phyloP scores from a whole-genome alignment of 2,888 invertebrate genomes.

The Exocentrus adspersus region DNA sequence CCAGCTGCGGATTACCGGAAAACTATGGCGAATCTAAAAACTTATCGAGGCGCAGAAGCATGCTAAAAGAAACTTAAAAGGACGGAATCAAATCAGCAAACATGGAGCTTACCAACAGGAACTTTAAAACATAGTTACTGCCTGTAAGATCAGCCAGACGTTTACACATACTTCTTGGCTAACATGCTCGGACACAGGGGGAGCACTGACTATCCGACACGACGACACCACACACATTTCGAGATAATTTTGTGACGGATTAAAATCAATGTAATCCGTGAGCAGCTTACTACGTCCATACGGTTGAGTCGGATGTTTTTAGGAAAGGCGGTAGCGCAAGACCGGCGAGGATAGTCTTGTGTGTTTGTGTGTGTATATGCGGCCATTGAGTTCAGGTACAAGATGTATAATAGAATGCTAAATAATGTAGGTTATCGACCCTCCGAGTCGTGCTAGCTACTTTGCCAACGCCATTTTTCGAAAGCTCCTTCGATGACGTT shows the following conservation, averaged over 20 bases:
- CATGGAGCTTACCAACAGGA: slow-evolving; percentile 27
- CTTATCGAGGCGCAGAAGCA: neutral
- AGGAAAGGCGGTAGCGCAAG: slow-evolving; percentile 61
- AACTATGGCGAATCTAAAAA: neutral
- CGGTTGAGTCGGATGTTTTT: slow-evolving; percentile 55
- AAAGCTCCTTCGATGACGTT: slow-evolving; percentile 13
- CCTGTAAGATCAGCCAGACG: neutral
- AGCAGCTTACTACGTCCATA: slow-evolving; percentile 9
- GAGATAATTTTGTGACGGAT: slow-evolving; percentile 49
- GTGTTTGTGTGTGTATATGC: slow-evolving; percentile 46
- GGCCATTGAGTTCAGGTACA: slow-evolving; percentile 59
- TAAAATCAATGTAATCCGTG: slow-evolving; percentile 50
- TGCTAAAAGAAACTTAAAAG: neutral
- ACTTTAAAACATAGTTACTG: slow-evolving; percentile 23
- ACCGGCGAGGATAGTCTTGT: slow-evolving; percentile 43
- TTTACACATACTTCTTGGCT: neutral
- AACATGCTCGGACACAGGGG: neutral
- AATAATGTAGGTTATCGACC: slow-evolving; percentile 65
- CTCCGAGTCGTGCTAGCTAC: slow-evolving; percentile 34
- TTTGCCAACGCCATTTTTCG: slow-evolving; percentile 35
- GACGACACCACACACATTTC: slow-evolving; percentile 38
- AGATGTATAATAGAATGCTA: slow-evolving; percentile 61
- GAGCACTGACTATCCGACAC: neutral
- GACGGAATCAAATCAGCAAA: neutral
- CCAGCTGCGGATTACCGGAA: neutral